phyloP scores from a whole-genome alignment of 37 sponge, comb jelly and placozoan genomes.

The Corticium candelabrum region DNA sequence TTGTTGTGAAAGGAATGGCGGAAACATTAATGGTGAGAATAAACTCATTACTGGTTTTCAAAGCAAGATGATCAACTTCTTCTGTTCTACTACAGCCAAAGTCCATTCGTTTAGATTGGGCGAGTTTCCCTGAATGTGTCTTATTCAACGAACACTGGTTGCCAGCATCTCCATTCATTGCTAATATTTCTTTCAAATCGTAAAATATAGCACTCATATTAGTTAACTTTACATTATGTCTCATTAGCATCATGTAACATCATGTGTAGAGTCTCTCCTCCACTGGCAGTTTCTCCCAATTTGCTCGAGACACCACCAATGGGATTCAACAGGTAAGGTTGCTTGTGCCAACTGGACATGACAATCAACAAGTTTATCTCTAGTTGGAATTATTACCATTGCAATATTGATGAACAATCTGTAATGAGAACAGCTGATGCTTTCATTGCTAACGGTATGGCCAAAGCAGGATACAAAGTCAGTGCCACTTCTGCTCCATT shows the following conservation, averaged over 20 bases:
- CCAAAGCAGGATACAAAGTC: background rate
- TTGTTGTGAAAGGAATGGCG: background rate
- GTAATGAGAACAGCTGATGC: constrained; percentile 6
- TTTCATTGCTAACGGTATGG: constrained; percentile 3
- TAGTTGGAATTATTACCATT: constrained; percentile 8
- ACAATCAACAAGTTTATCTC: too few relatives aligned
- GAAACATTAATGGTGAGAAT: background rate
- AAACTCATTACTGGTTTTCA: too few relatives aligned
- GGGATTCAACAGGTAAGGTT: constrained; percentile 10
- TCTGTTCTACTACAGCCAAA: background rate
- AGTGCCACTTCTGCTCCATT: too few relatives aligned
- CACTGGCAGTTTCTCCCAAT: too few relatives aligned
- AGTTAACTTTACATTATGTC: too few relatives aligned
- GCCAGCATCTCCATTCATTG: constrained; percentile 3
- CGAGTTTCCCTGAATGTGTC: background rate
- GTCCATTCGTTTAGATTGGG: background rate
- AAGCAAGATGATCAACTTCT: background rate
- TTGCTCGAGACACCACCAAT: background rate
- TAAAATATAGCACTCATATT: background rate
- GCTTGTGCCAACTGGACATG: background rate
- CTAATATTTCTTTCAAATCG: background rate
- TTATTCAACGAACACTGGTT: background rate
- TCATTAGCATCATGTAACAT: too few relatives aligned
- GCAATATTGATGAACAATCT: constrained; percentile 1
- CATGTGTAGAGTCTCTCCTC: too few relatives aligned